Conservation (phyloP, 2,888 invertebrate genomes). For the Hesperia comma region DNA sequence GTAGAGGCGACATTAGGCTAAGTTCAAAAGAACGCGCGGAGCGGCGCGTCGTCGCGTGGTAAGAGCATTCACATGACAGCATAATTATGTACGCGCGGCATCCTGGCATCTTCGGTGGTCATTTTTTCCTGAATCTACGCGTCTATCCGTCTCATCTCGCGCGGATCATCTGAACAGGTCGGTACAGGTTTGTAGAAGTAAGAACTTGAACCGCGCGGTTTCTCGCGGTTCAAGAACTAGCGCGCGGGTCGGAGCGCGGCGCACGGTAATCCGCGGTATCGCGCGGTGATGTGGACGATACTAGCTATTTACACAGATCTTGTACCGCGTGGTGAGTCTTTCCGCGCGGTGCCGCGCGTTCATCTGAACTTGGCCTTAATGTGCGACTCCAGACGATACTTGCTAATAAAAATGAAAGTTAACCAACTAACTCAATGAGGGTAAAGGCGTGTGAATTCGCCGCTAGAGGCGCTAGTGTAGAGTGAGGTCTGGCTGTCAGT, state of each 20-base stretch:
- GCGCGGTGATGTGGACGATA: background rate
- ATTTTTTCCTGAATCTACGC: background rate
- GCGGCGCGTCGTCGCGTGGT: too few relatives aligned
- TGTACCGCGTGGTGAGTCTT: background rate
- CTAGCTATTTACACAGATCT: background rate
- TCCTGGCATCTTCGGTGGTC: background rate
- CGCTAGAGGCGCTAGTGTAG: too few relatives aligned
- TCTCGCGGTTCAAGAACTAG: slow-evolving; percentile 10
- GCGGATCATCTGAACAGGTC: background rate
- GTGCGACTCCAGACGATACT: too few relatives aligned
- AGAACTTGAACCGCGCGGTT: slow-evolving; percentile 10
- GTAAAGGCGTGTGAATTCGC: too few relatives aligned
- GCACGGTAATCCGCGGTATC: background rate
- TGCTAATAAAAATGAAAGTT: too few relatives aligned
- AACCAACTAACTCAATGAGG: too few relatives aligned
- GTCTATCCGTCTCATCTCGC: background rate
- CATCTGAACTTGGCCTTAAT: background rate
- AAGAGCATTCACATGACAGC: too few relatives aligned
- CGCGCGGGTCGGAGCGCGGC: slow-evolving; percentile 9
- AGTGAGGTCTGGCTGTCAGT: too few relatives aligned
- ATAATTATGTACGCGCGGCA: too few relatives aligned
- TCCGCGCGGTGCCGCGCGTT: background rate
- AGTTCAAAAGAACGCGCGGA: too few relatives aligned
- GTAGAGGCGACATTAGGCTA: too few relatives aligned
- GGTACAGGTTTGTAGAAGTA: slow-evolving; percentile 9